Conservation (phyloP, 2,888 invertebrate genomes). For the Limenitis camilla region DNA sequence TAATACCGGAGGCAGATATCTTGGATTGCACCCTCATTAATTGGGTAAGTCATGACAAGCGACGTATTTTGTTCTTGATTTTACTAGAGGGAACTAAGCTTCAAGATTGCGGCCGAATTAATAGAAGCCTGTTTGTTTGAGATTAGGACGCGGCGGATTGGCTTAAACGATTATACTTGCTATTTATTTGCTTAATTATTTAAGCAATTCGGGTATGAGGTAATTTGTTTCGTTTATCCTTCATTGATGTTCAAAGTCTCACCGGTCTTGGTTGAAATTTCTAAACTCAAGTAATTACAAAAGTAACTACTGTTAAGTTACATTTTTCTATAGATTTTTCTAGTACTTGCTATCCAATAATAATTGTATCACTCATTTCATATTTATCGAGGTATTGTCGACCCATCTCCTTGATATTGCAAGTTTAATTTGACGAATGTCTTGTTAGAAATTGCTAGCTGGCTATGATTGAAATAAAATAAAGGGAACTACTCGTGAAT, state of each 20-base stretch:
- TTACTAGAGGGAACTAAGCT: slow-evolving; percentile 19
- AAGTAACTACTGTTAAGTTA: too few relatives aligned
- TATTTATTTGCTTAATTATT: slow-evolving; percentile 5
- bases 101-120: slow-evolving; percentile 13
- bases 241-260: background rate
- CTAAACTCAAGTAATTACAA: too few relatives aligned
- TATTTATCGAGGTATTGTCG: too few relatives aligned
- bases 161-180: slow-evolving; percentile 7
- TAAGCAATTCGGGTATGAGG: background rate
- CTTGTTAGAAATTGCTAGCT: too few relatives aligned
- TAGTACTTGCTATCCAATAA: too few relatives aligned
- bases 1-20: slow-evolving; percentile 39
- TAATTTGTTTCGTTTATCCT: background rate
- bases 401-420: too few relatives aligned
- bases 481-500: too few relatives aligned
- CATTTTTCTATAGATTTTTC: too few relatives aligned
- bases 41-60: slow-evolving; percentile 45
- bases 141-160: slow-evolving; percentile 11
- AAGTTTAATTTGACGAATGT: too few relatives aligned
- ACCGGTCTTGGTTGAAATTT: background rate
- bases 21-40: slow-evolving; percentile 57
- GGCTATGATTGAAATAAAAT: too few relatives aligned
- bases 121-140: slow-evolving; percentile 13
- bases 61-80: slow-evolving; percentile 44
- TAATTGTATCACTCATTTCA: too few relatives aligned